Evolutionary conservation across 2,797 vertebrate genomes (phyloP), one percentile per base, ranked within the genome.

Genomic region (Steatocranus sp.): DNA sequence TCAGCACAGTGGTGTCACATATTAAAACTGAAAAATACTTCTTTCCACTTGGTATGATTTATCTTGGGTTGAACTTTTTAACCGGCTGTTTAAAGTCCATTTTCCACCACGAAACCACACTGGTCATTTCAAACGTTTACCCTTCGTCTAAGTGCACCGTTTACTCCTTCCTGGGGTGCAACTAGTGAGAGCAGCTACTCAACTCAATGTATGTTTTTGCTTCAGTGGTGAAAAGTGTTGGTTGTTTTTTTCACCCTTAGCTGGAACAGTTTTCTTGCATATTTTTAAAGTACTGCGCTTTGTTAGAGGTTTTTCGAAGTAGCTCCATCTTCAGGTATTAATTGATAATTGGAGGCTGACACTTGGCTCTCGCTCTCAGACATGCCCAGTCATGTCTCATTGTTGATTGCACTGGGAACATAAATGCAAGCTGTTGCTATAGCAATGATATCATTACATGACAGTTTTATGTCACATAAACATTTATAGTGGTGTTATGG

Each of bases 341-440:
- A 43, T 43, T 68, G 20, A 41, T 68, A 0, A 1, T 41, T 41
- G n/a, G n/a, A 38, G n/a, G 61, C 0, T 23, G 34, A 23, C 3
- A 0, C 34, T 10, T 68, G 63, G 63, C 36, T 43, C 63, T 43
- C 2, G 2, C 36, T 43, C 56, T 61, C 56, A 5, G 56, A 61
- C 6, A 0, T 61, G 56, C 32, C 56, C 4, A 2, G 11, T 32
- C 56, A 36, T 36, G 30, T 61, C 20, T 68, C 36, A 0, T 68
- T 17, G 61, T 41, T 54, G 53, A 30, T 15, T 41, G 14, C 63
- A 10, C 36, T 43, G 38, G 20, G 63, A 68, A 0, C 36, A 10
- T 68, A 68, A 63, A 63, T 14, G 34, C n/a, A 63, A 41, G 63
- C 8, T 43, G 20, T 68, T 43, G 8, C 63, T 43, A 68, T 68